A percentile compares a stretch with the other conserved stretches of the same genome.
phyloP scores from a whole-genome alignment of 2,888 invertebrate genomes.

The Chaetogeoica ovagalla region DNA sequence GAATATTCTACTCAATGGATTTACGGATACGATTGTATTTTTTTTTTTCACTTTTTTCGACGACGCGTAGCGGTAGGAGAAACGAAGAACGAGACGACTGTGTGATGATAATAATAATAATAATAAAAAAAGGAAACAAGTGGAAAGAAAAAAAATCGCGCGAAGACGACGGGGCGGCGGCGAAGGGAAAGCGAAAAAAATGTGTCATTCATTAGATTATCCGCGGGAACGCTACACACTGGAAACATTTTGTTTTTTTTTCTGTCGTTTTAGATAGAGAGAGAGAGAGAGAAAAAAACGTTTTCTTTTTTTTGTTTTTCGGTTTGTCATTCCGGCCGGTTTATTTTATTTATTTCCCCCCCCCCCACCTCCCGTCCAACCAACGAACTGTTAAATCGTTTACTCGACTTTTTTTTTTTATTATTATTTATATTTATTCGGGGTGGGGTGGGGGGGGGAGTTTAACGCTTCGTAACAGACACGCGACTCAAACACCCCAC shows the following conservation, averaged over 20 bases:
- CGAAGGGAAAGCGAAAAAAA: conserved; percentile 26
- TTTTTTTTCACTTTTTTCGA: conserved; percentile 23
- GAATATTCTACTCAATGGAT: conserved; percentile 20
- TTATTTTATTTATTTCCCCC: conserved; percentile 13
- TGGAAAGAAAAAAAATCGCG: not conserved
- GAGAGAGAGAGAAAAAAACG: conserved; percentile 23
- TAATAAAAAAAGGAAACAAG: not conserved
- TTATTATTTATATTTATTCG: conserved; percentile 18
- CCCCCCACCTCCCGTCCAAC: too few relatives aligned
- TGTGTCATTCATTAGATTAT: conserved; percentile 48
- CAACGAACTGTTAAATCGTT: conserved; percentile 49
- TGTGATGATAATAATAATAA: too few relatives aligned
- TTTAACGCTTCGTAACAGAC: conserved; percentile 6
- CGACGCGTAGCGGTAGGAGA: not conserved
- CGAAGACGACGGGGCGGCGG: conserved; percentile 22
- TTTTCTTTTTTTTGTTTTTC: conserved; percentile 41
- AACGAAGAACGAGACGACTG: not conserved
- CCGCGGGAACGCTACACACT: conserved; percentile 43
- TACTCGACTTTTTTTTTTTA: conserved; percentile 44
- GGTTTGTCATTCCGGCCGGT: not conserved
- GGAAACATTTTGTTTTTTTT: conserved; percentile 38
- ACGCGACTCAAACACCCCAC: conserved; percentile 49
- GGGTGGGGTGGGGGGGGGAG: too few relatives aligned
- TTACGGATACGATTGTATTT: not conserved
- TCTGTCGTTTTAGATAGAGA: not conserved